A percentile compares a stretch with the other conserved stretches of the same genome.
Conservation (phyloP, 1,140 invertebrate genomes). For the Pissodes strobi region DNA sequence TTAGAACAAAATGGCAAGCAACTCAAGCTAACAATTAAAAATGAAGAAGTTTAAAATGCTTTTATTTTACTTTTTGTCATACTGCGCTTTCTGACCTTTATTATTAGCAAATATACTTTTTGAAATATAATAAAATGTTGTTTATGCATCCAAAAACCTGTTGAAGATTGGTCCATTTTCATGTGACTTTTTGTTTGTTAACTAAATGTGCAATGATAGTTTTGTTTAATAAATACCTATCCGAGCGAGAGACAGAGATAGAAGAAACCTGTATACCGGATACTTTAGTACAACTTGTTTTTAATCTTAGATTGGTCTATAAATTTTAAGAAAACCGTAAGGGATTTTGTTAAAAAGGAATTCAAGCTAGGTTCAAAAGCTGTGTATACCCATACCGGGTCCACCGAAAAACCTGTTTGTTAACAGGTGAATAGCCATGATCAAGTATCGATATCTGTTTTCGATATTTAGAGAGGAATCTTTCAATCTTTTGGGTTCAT, state of each 20-base stretch:
- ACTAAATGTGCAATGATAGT: slow-evolving; percentile 28
- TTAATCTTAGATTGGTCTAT: slow-evolving; percentile 34
- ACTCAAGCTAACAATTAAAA: too few relatives aligned
- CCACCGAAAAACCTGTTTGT: slow-evolving; percentile 30
- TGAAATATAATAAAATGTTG: too few relatives aligned
- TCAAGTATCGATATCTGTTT: slow-evolving; percentile 12
- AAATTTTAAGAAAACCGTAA: slow-evolving; percentile 33
- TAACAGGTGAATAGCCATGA: slow-evolving; percentile 18
- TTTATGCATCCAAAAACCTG: slow-evolving; percentile 13
- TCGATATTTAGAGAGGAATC: too few relatives aligned
- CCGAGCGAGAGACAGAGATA: slow-evolving; percentile 7
- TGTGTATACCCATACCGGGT: slow-evolving; percentile 13
- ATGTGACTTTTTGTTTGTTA: slow-evolving; percentile 21
- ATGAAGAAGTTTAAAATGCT: too few relatives aligned
- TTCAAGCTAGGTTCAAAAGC: slow-evolving; percentile 27
- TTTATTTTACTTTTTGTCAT: too few relatives aligned
- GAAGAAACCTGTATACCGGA: slow-evolving; percentile 24
- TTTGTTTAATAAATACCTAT: slow-evolving; percentile 23
- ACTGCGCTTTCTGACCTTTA: too few relatives aligned
- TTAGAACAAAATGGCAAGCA: too few relatives aligned
- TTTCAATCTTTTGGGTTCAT: too few relatives aligned
- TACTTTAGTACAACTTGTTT: slow-evolving; percentile 33
- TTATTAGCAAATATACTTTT: too few relatives aligned
- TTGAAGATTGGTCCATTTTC: slow-evolving; percentile 6
- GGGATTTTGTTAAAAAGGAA: slow-evolving; percentile 33